Evolutionary conservation across 2,797 vertebrate genomes (phyloP).

Genomic region (Scarus forsteni): DNA sequence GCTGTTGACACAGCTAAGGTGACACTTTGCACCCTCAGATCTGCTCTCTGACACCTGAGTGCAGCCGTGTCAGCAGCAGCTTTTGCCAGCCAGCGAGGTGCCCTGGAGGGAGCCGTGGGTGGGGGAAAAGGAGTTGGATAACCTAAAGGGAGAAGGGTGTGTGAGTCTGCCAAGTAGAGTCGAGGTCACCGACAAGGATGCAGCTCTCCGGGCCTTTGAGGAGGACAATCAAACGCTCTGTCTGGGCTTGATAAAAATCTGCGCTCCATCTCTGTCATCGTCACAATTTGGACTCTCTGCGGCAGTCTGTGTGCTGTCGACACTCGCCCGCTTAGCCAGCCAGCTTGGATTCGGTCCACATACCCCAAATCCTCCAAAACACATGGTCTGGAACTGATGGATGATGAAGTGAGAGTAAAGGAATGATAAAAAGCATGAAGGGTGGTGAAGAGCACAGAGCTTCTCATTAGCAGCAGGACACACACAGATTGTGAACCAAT

Average conservation of each 20-base stretch:
- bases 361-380: slow-evolving; percentile 35
- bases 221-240: slow-evolving; percentile 18
- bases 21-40: slow-evolving; percentile 54
- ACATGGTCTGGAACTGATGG: slow-evolving; percentile 37
- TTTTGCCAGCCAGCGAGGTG: slow-evolving; percentile 38
- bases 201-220: slow-evolving; percentile 3
- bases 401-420: slow-evolving; percentile 56
- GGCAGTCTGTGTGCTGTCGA: slow-evolving; percentile 40
- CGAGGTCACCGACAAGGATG: slow-evolving; percentile 41
- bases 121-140: neutral
- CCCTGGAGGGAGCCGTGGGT: neutral
- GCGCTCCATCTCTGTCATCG: slow-evolving; percentile 5
- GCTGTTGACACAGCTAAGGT: slow-evolving; percentile 57
- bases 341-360: slow-evolving; percentile 41
- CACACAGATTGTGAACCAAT: neutral
- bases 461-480: slow-evolving; percentile 19
- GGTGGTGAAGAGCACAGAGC: slow-evolving; percentile 15
- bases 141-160: slow-evolving; percentile 6
- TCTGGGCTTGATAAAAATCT: slow-evolving; percentile 27
- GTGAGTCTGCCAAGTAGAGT: slow-evolving; percentile 14
- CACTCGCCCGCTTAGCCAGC: slow-evolving; percentile 44
- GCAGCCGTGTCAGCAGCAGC: slow-evolving; percentile 62
- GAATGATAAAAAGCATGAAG: slow-evolving; percentile 48
- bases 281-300: slow-evolving; percentile 18
- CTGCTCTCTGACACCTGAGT: slow-evolving; percentile 74